phyloP scores from a whole-genome alignment of 1,140 invertebrate species.

The Drosophila varians region DNA sequence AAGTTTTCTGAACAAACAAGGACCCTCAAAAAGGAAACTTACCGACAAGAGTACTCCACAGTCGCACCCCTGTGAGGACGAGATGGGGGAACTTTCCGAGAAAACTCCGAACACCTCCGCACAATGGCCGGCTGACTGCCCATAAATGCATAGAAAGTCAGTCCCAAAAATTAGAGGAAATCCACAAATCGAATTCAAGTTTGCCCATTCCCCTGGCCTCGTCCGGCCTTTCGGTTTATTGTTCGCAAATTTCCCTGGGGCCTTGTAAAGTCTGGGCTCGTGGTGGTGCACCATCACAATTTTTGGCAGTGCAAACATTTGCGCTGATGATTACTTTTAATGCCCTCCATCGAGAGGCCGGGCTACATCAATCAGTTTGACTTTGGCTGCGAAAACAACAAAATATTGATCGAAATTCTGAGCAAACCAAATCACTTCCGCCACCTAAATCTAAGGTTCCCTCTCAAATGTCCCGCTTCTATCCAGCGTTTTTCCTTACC shows the following conservation, averaged over 20 bases:
- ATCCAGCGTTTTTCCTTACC: conserved; percentile 1
- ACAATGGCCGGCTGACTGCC: conserved; percentile 40
- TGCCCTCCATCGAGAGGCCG: conserved; percentile 64
- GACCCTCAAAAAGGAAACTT: conserved; percentile 38
- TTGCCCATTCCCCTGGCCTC: conserved; percentile 19
- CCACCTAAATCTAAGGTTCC: conserved; percentile 40
- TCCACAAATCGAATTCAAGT: conserved; percentile 56
- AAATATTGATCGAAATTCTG: conserved; percentile 43
- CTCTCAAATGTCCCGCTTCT: conserved; percentile 25
- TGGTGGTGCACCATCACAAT: conserved; percentile 9
- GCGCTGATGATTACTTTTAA: conserved; percentile 78
- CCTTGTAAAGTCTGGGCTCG: conserved; percentile 34
- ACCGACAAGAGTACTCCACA: conserved; percentile 22
- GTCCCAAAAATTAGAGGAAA: conserved; percentile 56
- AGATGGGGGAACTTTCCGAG: conserved; percentile 19
- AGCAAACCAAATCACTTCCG: conserved; percentile 14
- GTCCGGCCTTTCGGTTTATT: conserved; percentile 54
- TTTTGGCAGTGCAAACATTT: conserved; percentile 70
- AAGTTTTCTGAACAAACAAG: conserved; percentile 32
- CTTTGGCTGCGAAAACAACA: conserved; percentile 8
- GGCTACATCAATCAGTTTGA: conserved; percentile 54
- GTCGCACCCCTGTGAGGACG: conserved; percentile 25
- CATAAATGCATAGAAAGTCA: conserved; percentile 57
- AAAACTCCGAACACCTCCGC: conserved; percentile 21
- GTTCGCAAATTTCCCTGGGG: conserved; percentile 79